phyloP scores from a whole-genome alignment of 1,140 invertebrate genomes.

The Polyergus mexicanus region DNA sequence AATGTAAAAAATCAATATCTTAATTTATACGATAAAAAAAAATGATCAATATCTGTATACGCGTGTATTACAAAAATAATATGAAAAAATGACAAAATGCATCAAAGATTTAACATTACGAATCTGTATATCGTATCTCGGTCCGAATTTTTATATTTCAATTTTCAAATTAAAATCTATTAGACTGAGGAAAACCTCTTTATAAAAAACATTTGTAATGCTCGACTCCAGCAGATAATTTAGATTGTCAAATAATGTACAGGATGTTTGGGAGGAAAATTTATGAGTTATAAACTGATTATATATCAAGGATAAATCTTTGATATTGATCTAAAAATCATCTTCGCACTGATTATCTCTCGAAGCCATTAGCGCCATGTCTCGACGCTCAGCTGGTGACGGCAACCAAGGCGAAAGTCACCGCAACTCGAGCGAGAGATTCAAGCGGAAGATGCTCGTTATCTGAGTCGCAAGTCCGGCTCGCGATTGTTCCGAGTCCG shows the following conservation, averaged over 20 bases:
- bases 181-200: not conserved
- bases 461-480: conserved; percentile 4
- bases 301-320: not conserved
- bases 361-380: conserved; percentile 6
- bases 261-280: conserved; percentile 3
- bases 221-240: not conserved
- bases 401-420: not conserved
- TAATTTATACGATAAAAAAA: not conserved
- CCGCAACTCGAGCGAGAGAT: conserved; percentile 44
- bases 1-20: not conserved
- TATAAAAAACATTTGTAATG: not conserved
- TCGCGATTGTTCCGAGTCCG: not conserved
- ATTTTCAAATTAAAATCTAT: not conserved
- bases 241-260: not conserved
- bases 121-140: not conserved
- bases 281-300: conserved; percentile 6
- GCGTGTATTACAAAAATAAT: not conserved
- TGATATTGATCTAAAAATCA: not conserved
- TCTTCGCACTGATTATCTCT: conserved; percentile 44
- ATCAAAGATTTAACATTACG: not conserved
- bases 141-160: not conserved
- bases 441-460: conserved; percentile 40
- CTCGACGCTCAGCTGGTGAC: conserved; percentile 10
- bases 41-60: not conserved
- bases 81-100: not conserved